Percentiles rank a stretch among this genome's conserved stretches.
phyloP scores from a whole-genome alignment of 2,888 invertebrate species.

The Nomada flava region DNA sequence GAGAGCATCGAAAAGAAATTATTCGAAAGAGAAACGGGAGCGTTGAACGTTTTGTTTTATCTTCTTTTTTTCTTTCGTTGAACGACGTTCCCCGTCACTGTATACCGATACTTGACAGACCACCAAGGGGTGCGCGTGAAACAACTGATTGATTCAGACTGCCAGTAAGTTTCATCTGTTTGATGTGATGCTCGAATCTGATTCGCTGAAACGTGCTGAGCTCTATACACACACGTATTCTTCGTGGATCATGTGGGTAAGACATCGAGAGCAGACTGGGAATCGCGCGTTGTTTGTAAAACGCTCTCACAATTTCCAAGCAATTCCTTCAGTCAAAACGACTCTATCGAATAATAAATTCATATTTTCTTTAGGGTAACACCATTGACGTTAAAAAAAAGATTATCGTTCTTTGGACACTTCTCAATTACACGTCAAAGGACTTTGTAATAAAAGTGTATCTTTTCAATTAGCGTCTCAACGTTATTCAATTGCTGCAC shows the following conservation, averaged over 20 bases:
- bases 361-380: background rate
- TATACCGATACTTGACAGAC: background rate
- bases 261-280: background rate
- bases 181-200: conserved; percentile 15
- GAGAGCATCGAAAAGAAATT: background rate
- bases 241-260: conserved; percentile 44
- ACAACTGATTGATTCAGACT: conserved; percentile 33
- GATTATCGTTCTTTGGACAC: background rate
- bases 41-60: background rate
- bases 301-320: background rate
- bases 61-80: no score
- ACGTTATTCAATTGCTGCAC: background rate
- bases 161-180: conserved; percentile 53
- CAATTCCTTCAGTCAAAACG: background rate
- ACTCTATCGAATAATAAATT: background rate
- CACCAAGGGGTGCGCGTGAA: conserved; percentile 41
- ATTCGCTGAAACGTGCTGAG: conserved; percentile 31
- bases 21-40: background rate
- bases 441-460: no score
- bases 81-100: background rate
- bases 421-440: background rate
- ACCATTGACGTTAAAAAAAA: background rate
- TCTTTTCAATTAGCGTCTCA: no score
- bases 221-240: conserved; percentile 22
- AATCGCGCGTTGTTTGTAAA: background rate